phyloP scores from a whole-genome alignment of 1,140 invertebrate genomes.

The Platorchestia sp. region DNA sequence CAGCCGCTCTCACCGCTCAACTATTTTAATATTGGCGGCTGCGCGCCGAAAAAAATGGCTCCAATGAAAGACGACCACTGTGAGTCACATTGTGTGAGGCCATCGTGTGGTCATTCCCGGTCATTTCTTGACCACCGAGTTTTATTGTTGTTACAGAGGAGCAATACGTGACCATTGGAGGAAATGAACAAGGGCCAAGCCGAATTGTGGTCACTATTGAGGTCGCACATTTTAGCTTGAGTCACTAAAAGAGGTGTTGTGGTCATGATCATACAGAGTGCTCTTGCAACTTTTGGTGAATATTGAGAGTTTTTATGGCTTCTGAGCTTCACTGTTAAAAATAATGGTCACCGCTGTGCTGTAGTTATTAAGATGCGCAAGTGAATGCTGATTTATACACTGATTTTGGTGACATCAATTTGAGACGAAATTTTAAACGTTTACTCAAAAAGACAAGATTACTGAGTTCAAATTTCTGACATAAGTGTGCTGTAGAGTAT shows the following conservation, averaged over 20 bases:
- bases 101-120: neutral
- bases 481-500: no score
- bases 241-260: neutral
- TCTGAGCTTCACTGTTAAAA: no score
- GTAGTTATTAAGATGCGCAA: neutral
- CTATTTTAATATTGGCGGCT: conserved; percentile 51
- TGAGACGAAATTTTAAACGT: neutral
- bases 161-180: neutral
- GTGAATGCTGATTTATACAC: neutral
- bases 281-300: no score
- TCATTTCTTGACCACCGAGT: neutral
- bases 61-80: conserved; percentile 3
- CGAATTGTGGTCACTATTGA: neutral
- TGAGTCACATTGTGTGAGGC: neutral
- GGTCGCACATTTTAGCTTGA: neutral
- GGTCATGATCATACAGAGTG: no score
- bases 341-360: no score
- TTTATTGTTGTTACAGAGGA: neutral
- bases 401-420: neutral
- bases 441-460: neutral
- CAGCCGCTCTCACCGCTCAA: conserved; percentile 3
- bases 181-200: neutral
- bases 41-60: neutral
- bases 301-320: no score
- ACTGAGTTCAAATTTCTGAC: neutral